These are phyloP conservation scores for Poecilia picta DNA, from an alignment of 2,797 vertebrate genomes.

Conservation along the genomic window DNA sequence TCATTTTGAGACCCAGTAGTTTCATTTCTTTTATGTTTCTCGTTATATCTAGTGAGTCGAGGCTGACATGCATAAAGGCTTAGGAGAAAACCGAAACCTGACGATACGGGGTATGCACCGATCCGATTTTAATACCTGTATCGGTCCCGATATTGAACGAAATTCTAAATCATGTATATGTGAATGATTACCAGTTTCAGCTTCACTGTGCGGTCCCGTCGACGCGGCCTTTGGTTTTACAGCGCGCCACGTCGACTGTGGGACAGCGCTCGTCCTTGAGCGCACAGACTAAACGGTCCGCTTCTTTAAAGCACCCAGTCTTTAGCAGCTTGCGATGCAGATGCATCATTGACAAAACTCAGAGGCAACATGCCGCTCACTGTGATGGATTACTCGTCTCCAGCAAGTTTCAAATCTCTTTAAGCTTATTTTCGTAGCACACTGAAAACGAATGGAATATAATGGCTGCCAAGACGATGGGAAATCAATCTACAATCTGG, in stretches of 20 bases:
- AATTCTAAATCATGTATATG: no score
- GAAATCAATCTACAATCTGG: slow-evolving; percentile 57
- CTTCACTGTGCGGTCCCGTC: slow-evolving; percentile 1
- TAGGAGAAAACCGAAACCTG: not conserved
- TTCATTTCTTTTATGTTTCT: not conserved
- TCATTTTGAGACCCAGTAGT: not conserved
- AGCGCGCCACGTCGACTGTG: slow-evolving; percentile 4
- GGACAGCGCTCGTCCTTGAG: slow-evolving; percentile 22
- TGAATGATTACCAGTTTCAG: not conserved
- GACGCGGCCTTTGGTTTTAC: not conserved
- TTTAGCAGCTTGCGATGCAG: slow-evolving; percentile 27
- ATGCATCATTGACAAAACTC: slow-evolving; percentile 41
- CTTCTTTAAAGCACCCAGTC: slow-evolving; percentile 4
- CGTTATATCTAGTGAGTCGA: not conserved
- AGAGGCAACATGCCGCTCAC: slow-evolving; percentile 27
- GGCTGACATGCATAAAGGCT: not conserved
- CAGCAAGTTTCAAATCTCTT: slow-evolving; percentile 47
- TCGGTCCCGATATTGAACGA: no score
- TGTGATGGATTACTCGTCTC: slow-evolving; percentile 56
- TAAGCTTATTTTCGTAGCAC: slow-evolving; percentile 43
- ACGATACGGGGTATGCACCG: no score
- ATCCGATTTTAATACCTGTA: no score
- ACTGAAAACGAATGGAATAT: slow-evolving; percentile 55
- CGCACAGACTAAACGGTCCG: not conserved
- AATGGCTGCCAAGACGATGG: slow-evolving; percentile 44